phyloP scores from a whole-genome alignment of 92 coral and sea anemone species.

The Chrysogorgia sp. region DNA sequence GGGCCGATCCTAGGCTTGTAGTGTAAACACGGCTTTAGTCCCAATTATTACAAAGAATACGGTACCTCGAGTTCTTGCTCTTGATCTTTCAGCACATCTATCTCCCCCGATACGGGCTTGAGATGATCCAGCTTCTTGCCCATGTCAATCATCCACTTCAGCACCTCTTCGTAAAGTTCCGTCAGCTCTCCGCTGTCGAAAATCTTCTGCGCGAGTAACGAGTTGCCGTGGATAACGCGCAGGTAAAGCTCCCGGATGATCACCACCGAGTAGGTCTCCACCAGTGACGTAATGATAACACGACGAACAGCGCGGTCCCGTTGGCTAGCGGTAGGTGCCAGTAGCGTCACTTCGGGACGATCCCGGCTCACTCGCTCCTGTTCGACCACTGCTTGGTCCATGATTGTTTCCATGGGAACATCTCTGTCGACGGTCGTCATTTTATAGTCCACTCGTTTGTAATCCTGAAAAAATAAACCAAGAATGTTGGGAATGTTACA shows the following conservation, averaged over 20 bases:
- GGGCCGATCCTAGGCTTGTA: no score
- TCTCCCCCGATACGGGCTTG: conserved; percentile 81
- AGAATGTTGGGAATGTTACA: neutral
- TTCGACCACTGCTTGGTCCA: conserved; percentile 40
- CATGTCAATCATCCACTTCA: conserved; percentile 81
- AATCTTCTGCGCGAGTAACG: conserved; percentile 63
- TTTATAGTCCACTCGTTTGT: conserved; percentile 1
- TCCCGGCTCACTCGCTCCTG: conserved; percentile 15
- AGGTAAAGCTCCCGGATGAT: conserved; percentile 81
- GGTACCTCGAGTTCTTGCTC: conserved; percentile 81
- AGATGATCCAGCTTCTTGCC: conserved; percentile 72
- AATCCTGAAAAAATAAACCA: conserved; percentile 4
- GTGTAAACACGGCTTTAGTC: no score
- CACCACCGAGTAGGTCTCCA: conserved; percentile 63
- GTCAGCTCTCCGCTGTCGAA: conserved; percentile 65
- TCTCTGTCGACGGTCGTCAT: conserved; percentile 18
- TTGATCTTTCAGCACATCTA: conserved; percentile 67
- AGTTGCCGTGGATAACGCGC: conserved; percentile 75
- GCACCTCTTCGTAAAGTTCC: conserved; percentile 76
- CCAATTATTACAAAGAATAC: no score
- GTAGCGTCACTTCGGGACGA: conserved; percentile 34
- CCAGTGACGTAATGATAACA: conserved; percentile 43
- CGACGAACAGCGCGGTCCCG: conserved; percentile 45
- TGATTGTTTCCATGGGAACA: conserved; percentile 28
- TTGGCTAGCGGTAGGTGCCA: conserved; percentile 42